These are phyloP conservation scores for Lypha dubia DNA, from an alignment of 2,888 invertebrate genomes.

Conservation along the genomic window DNA sequence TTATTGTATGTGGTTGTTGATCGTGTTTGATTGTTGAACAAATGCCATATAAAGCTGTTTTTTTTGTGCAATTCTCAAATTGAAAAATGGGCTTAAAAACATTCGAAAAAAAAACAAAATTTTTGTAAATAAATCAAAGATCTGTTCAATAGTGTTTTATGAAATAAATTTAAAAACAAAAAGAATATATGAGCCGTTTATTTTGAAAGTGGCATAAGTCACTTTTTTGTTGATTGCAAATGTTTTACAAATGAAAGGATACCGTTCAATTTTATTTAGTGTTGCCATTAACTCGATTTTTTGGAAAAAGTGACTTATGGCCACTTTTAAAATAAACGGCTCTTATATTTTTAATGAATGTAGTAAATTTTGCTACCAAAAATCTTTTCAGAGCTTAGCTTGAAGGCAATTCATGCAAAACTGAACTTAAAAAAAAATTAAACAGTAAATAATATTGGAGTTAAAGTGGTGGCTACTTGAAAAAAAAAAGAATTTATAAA, in stretches of 20 bases:
- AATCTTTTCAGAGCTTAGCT: constrained; percentile 45
- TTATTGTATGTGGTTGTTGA: constrained; percentile 70
- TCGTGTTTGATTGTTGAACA: constrained; percentile 67
- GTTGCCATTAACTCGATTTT: too few relatives aligned
- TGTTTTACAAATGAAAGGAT: too few relatives aligned
- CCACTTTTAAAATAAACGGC: too few relatives aligned
- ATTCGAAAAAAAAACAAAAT: too few relatives aligned
- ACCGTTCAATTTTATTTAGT: too few relatives aligned
- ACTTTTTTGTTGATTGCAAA: too few relatives aligned
- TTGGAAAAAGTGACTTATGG: too few relatives aligned
- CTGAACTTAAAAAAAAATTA: background rate
- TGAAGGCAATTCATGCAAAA: constrained; percentile 24
- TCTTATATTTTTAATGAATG: too few relatives aligned
- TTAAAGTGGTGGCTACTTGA: constrained; percentile 56
- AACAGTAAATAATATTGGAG: constrained; percentile 26
- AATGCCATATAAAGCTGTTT: constrained; percentile 19
- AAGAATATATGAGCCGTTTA: too few relatives aligned
- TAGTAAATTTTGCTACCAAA: constrained; percentile 8
- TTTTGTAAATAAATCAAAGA: constrained; percentile 20
- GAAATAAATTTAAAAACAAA: background rate
- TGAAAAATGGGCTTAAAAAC: too few relatives aligned
- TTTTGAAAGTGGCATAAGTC: too few relatives aligned
- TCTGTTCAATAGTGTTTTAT: constrained; percentile 56
- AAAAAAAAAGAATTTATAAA: constrained; percentile 7
- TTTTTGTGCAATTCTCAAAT: constrained; percentile 18